phyloP scores from a whole-genome alignment of 2,888 invertebrate genomes.

The Azorinus chamasolen region DNA sequence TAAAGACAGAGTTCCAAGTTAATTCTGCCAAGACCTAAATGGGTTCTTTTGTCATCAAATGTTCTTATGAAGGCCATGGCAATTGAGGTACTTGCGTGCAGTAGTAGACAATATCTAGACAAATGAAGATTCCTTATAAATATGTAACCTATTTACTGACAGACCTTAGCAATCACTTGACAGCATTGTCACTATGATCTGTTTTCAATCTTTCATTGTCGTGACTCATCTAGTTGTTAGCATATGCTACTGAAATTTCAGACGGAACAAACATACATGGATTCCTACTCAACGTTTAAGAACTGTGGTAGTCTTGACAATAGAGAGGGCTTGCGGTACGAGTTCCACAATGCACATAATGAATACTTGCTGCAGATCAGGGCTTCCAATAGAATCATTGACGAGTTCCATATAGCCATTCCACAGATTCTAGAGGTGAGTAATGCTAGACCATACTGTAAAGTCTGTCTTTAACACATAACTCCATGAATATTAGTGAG shows the following conservation, averaged over 20 bases:
- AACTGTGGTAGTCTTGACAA: constrained; percentile 86
- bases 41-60: too few species aligned
- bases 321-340: constrained; percentile 88
- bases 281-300: constrained; percentile 93
- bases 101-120: too few species aligned
- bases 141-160: too few species aligned
- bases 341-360: constrained; percentile 95
- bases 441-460: background rate
- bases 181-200: too few species aligned
- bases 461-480: too few species aligned
- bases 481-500: too few species aligned
- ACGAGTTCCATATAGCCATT: constrained; percentile 94
- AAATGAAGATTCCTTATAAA: too few species aligned
- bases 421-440: constrained; percentile 94
- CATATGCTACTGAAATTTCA: constrained; percentile 88
- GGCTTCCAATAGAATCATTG: constrained; percentile 97
- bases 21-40: background rate
- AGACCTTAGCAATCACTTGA: too few species aligned
- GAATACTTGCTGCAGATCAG: constrained; percentile 96
- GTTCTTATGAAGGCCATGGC: too few species aligned
- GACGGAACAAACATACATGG: constrained; percentile 95
- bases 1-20: background rate
- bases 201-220: too few species aligned
- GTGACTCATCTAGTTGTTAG: too few species aligned
- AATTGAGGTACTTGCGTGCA: too few species aligned